Percentiles rank a stretch among this genome's conserved stretches.
These are phyloP conservation scores for Odontomyia ornata DNA, from an alignment of 2,888 invertebrate genomes.

Conservation along the genomic window DNA sequence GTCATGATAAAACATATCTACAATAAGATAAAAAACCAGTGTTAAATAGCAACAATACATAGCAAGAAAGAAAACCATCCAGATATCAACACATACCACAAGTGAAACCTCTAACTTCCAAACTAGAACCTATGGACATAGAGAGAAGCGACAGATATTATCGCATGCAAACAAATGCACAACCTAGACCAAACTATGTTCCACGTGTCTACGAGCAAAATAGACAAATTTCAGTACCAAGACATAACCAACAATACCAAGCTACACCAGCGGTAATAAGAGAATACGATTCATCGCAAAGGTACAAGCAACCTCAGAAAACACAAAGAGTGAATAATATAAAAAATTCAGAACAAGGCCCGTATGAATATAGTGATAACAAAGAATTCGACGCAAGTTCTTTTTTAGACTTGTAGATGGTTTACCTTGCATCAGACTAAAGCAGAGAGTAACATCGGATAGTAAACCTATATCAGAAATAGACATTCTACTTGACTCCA, in stretches of 20 bases:
- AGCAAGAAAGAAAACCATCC: neutral
- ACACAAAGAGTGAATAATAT: neutral
- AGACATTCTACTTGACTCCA: neutral
- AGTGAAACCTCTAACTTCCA: neutral
- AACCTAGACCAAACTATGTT: neutral
- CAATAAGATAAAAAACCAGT: neutral
- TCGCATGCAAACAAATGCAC: neutral
- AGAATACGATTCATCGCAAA: neutral
- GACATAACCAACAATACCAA: neutral
- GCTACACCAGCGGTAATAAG: neutral
- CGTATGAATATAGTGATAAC: neutral
- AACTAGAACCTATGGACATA: neutral
- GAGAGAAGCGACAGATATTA: neutral
- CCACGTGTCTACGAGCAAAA: neutral
- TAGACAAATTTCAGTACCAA: neutral
- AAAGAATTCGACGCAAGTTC: constrained; percentile 2
- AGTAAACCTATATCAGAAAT: neutral
- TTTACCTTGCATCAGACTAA: neutral
- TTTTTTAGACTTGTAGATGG: neutral
- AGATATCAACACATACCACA: neutral
- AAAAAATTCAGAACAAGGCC: neutral
- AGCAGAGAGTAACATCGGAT: neutral
- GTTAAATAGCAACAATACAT: neutral
- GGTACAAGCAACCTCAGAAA: neutral
- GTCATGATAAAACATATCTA: neutral